phyloP scores from a whole-genome alignment of 2,888 invertebrate genomes.

The Stratiomys singularior region DNA sequence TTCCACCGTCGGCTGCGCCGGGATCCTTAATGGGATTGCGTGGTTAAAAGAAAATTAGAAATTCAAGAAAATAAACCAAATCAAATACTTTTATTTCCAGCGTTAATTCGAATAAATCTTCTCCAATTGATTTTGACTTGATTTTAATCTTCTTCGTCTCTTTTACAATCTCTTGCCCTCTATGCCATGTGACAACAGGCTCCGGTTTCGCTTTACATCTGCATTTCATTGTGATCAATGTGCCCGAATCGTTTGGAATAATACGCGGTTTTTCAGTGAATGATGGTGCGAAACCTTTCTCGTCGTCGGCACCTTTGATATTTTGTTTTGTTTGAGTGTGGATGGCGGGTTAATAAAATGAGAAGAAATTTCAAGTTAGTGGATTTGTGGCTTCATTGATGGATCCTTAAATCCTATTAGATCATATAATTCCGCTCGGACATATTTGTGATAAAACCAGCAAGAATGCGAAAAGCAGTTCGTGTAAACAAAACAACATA shows the following conservation, averaged over 20 bases:
- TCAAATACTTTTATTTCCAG: slow-evolving; percentile 76
- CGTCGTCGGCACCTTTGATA: slow-evolving; percentile 85
- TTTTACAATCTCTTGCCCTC: slow-evolving; percentile 85
- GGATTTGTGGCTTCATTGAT: too few relatives aligned
- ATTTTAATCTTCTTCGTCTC: slow-evolving; percentile 88
- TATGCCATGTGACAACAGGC: slow-evolving; percentile 94
- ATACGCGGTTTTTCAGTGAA: slow-evolving; percentile 99
- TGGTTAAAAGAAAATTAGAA: slow-evolving; percentile 54
- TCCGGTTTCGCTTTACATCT: slow-evolving; percentile 94
- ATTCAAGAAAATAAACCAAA: too few relatives aligned
- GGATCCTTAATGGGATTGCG: slow-evolving; percentile 72
- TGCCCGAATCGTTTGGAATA: slow-evolving; percentile 97
- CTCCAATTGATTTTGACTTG: slow-evolving; percentile 78
- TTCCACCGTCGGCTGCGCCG: slow-evolving; percentile 82
- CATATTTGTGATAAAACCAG: neutral
- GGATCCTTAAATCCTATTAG: too few relatives aligned
- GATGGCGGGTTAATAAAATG: too few relatives aligned
- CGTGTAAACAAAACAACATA: too few relatives aligned
- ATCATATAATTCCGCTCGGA: too few relatives aligned
- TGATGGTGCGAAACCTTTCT: slow-evolving; percentile 90
- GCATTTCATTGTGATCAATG: slow-evolving; percentile 97
- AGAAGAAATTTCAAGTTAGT: too few relatives aligned
- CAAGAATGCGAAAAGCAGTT: neutral
- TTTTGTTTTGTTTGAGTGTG: slow-evolving; percentile 21
- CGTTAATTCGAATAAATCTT: slow-evolving; percentile 88